Evolutionary conservation across 2,888 invertebrate genomes (phyloP).

Genomic region (Drosophila borealis): DNA sequence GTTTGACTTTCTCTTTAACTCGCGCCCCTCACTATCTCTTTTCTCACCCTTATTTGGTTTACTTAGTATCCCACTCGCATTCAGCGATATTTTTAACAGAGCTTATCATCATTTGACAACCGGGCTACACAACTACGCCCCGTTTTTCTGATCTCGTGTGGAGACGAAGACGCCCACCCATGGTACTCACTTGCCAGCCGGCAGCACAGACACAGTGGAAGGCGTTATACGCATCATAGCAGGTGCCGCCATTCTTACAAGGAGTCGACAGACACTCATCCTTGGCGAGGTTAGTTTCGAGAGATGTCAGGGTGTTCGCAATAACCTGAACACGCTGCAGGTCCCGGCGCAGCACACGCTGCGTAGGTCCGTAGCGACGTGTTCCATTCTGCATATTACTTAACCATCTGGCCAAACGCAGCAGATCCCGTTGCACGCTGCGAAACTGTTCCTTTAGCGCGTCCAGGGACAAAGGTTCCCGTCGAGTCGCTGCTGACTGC

Average conservation of each 20-base stretch:
- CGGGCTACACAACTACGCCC: constrained; percentile 33
- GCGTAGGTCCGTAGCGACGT: constrained; percentile 36
- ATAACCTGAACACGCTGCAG: constrained; percentile 60
- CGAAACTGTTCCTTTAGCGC: constrained; percentile 60
- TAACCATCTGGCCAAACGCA: constrained; percentile 50
- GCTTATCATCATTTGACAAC: constrained; percentile 12
- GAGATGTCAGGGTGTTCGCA: constrained; percentile 27
- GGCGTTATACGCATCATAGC: constrained; percentile 89
- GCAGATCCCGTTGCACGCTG: constrained; percentile 58
- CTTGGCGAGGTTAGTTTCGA: constrained; percentile 48
- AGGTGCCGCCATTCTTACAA: constrained; percentile 93
- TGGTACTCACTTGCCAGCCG: constrained; percentile 87
- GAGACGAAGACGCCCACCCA: constrained; percentile 40
- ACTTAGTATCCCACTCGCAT: too few species aligned
- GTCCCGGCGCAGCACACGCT: constrained; percentile 56
- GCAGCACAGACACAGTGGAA: constrained; percentile 91
- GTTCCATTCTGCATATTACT: constrained; percentile 55
- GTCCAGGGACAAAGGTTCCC: constrained; percentile 43
- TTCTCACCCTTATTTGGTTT: too few species aligned
- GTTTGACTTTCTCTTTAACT: too few species aligned
- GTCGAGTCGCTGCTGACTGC: constrained; percentile 4
- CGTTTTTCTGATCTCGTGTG: constrained; percentile 1
- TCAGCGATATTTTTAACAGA: background rate
- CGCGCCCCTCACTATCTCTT: too few species aligned
- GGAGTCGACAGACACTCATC: constrained; percentile 86